These are phyloP conservation scores for Drosophila varians DNA, from an alignment of 1,140 invertebrate genomes.

Conservation along the genomic window DNA sequence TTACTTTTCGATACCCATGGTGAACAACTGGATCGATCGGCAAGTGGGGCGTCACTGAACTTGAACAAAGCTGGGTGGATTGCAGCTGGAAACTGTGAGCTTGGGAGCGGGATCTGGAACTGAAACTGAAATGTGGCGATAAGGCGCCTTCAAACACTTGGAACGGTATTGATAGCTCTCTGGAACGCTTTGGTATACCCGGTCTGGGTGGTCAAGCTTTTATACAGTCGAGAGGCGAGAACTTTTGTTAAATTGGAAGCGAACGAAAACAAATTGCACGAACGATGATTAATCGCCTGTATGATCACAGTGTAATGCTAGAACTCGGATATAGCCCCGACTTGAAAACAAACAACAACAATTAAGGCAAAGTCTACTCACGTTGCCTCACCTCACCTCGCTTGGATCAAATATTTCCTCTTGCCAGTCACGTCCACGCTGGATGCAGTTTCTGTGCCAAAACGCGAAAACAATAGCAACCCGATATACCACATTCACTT, in stretches of 20 bases:
- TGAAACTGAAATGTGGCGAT: conserved; percentile 41
- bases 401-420: conserved; percentile 14
- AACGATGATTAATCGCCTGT: conserved; percentile 55
- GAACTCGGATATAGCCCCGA: conserved; percentile 26
- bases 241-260: background rate
- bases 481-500: background rate
- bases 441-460: conserved; percentile 32
- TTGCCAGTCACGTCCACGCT: conserved; percentile 48
- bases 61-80: conserved; percentile 6
- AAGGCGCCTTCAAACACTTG: conserved; percentile 43
- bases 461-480: conserved; percentile 26
- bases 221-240: conserved; percentile 27
- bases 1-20: conserved; percentile 70
- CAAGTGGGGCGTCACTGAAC: conserved; percentile 54
- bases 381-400: conserved; percentile 24
- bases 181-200: conserved; percentile 32
- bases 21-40: conserved; percentile 58
- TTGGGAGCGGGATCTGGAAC: conserved; percentile 36
- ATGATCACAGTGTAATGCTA: conserved; percentile 57
- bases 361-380: conserved; percentile 56
- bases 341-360: conserved; percentile 22
- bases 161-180: conserved; percentile 22
- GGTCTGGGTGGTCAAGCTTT: conserved; percentile 24
- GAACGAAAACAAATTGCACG: conserved; percentile 48
- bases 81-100: conserved; percentile 30